Base-by-base conservation (phyloP, 2,797 vertebrate species). In the Iguana delicatissima region DNA sequence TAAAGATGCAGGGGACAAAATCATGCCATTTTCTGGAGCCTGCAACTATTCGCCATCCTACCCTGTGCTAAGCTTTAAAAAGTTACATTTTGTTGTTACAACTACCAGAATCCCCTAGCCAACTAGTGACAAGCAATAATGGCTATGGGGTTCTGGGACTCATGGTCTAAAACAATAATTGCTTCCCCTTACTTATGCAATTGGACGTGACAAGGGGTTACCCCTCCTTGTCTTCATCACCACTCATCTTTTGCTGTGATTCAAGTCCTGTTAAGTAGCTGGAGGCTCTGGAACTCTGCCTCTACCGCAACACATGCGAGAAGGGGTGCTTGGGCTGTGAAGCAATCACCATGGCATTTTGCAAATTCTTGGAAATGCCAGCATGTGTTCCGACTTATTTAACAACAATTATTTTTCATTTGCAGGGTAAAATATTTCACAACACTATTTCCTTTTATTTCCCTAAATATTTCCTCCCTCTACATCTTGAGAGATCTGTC, bases 371-470 rank as follows among this genome's bases (percentile, higher is more conserved):
- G 79, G n/a, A 72, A 72, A 81, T 69, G 62, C 46, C n/a, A 81
- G 62, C 55, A 62, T 35, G 76, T 76, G 69, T 62, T 88, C 55
- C 52, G 46, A 52, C n/a, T 81, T 55, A 26, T 46, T 73, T 83
- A 42, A n/a, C 22, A 13, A 46, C 14, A 32, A 59, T 69, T 57
- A 38, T 32, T 62, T 67, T 81, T 88, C 67, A 50, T 76, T 5
- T n/a, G 55, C 57, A 50, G 29, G 6, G 32, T 35, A 76, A 74
- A 84, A 82, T 89, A 26, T 84, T 74, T 89, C 32, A 59, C 55
- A 74, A 26, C n/a, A 76, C 50, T 84, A 76, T 76, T 89, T 62
- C 50, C 85, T 88, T 46, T 81, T 18, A 29, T 6, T 38, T 72
- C 16, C 67, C 64, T 64, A 88, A 29, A 88, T 88, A 50, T 72